Evolutionary conservation across 2,797 vertebrate genomes (phyloP).

Genomic region (Salarias fasciatus): DNA sequence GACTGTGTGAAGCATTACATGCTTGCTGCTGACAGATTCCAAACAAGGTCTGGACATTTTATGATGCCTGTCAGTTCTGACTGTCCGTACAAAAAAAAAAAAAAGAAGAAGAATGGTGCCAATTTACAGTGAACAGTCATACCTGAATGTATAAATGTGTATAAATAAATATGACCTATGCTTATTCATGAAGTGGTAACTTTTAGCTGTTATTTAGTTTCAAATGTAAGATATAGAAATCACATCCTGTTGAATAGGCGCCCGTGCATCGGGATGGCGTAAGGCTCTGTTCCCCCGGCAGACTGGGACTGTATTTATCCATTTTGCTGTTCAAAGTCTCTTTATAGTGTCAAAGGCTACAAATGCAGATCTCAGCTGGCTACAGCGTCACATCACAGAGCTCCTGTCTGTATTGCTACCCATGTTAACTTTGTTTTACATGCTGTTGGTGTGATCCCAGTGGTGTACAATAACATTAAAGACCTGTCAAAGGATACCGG

Average conservation of each 20-base stretch:
- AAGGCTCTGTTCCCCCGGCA: constrained; percentile 54
- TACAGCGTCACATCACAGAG: constrained; percentile 55
- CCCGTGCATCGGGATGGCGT: constrained; percentile 62
- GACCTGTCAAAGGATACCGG: constrained; percentile 63
- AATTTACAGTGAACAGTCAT: constrained; percentile 75
- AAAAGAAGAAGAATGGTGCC: constrained; percentile 66
- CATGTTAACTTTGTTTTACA: constrained; percentile 66
- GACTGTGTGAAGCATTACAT: constrained; percentile 49
- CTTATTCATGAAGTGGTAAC: constrained; percentile 84
- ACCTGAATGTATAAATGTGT: constrained; percentile 85
- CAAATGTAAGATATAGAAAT: constrained; percentile 75
- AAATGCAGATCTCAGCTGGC: constrained; percentile 47
- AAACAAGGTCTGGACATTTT: constrained; percentile 58
- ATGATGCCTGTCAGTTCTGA: constrained; percentile 52
- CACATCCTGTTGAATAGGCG: constrained; percentile 69
- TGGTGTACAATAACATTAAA: constrained; percentile 74
- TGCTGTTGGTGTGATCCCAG: constrained; percentile 73
- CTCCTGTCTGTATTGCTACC: constrained; percentile 58
- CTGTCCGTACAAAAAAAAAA: constrained; percentile 44
- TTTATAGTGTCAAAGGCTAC: constrained; percentile 63
- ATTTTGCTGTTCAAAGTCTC: constrained; percentile 61
- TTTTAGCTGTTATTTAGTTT: constrained; percentile 82
- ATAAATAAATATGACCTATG: constrained; percentile 83
- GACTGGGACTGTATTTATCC: constrained; percentile 57
- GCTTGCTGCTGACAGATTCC: constrained; percentile 64